phyloP scores from a whole-genome alignment of 1,140 invertebrate species.

The Drosophila nigrodunni region DNA sequence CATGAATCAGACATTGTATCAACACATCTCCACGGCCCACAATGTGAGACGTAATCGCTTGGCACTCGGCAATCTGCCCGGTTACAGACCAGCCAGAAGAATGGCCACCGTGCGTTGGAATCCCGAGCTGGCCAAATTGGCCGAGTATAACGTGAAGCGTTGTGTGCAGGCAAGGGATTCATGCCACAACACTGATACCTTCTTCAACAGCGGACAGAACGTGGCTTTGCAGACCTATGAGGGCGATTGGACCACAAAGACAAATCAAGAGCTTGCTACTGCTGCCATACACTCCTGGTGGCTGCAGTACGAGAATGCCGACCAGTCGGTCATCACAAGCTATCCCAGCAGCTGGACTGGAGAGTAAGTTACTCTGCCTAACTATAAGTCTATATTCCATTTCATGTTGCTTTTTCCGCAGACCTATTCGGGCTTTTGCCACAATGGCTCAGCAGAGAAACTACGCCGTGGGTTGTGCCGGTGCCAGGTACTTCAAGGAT shows the following conservation, averaged over 20 bases:
- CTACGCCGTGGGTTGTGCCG: slow-evolving; percentile 57
- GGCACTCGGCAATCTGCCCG: slow-evolving; percentile 39
- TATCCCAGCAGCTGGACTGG: slow-evolving; percentile 29
- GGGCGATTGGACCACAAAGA: background rate
- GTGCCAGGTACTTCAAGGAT: slow-evolving; percentile 22
- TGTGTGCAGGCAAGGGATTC: slow-evolving; percentile 51
- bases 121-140: slow-evolving; percentile 51
- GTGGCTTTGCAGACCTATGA: slow-evolving; percentile 42
- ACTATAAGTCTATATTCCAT: no score
- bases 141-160: slow-evolving; percentile 56
- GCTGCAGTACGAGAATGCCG: slow-evolving; percentile 35
- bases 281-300: slow-evolving; percentile 37
- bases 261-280: slow-evolving; percentile 2
- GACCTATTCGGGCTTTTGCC: slow-evolving; percentile 34
- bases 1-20: background rate
- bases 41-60: slow-evolving; percentile 51
- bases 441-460: slow-evolving; percentile 58
- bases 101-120: slow-evolving; percentile 67
- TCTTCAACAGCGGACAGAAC: slow-evolving; percentile 61
- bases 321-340: slow-evolving; percentile 34
- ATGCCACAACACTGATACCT: slow-evolving; percentile 60
- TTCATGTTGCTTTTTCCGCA: background rate
- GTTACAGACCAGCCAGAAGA: slow-evolving; percentile 35
- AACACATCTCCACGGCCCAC: slow-evolving; percentile 24
- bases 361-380: slow-evolving; percentile 14